Conservation (phyloP, 2,888 invertebrate species). For the Drosophila greeni region DNA sequence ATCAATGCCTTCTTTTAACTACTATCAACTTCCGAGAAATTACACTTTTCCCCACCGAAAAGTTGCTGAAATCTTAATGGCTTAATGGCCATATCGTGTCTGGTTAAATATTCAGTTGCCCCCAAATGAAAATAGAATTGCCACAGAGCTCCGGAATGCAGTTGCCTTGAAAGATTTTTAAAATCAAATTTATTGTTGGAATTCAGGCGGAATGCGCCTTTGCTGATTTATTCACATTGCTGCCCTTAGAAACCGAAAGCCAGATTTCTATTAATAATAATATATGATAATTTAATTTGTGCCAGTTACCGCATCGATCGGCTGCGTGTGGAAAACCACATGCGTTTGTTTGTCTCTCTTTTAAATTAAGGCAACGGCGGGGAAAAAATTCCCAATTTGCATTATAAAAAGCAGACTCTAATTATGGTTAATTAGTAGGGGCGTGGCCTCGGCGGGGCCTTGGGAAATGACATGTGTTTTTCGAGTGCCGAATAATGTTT, state of each 20-base stretch:
- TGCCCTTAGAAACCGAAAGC: slow-evolving; percentile 13
- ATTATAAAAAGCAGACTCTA: slow-evolving; percentile 35
- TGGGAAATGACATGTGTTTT: slow-evolving; percentile 63
- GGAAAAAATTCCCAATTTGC: slow-evolving; percentile 32
- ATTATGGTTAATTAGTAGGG: slow-evolving; percentile 42
- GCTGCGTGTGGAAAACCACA: slow-evolving; percentile 20
- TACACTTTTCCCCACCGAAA: neutral
- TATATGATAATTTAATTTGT: slow-evolving; percentile 22
- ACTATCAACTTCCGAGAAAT: neutral
- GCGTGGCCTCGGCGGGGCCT: slow-evolving; percentile 20
- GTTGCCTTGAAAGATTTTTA: slow-evolving; percentile 7
- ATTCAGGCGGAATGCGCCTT: neutral
- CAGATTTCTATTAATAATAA: slow-evolving; percentile 23
- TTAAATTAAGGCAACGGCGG: neutral
- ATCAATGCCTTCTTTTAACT: neutral
- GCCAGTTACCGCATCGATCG: slow-evolving; percentile 36
- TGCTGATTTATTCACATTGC: neutral
- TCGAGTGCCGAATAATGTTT: slow-evolving; percentile 50
- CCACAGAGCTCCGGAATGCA: neutral
- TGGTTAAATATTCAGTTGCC: slow-evolving; percentile 23
- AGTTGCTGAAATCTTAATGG: slow-evolving; percentile 17
- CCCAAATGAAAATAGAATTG: slow-evolving; percentile 13
- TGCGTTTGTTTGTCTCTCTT: slow-evolving; percentile 6
- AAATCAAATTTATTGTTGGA: slow-evolving; percentile 10
- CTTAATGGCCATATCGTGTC: slow-evolving; percentile 35